Percentiles rank a stretch among this genome's conserved stretches.
Conservation (phyloP, 2,113 vertebrate genomes). For the Anas platyrhynchos region DNA sequence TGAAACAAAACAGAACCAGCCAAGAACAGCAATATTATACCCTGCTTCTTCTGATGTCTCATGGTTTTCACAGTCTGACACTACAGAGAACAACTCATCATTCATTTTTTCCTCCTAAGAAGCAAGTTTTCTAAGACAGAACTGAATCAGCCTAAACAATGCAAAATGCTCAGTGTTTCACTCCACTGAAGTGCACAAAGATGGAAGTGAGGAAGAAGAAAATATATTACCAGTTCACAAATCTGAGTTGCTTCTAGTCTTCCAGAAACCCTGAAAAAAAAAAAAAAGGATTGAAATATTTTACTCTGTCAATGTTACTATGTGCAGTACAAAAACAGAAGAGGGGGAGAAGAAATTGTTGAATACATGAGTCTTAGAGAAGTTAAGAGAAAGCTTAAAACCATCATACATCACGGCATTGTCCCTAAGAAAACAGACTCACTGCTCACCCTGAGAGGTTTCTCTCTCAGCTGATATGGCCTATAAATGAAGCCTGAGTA, state of each 20-base stretch:
- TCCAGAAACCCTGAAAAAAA: slow-evolving; percentile 79
- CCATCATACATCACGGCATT: background rate
- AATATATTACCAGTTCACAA: slow-evolving; percentile 86
- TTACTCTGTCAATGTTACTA: background rate
- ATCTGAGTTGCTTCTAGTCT: slow-evolving; percentile 81
- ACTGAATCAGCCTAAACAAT: background rate
- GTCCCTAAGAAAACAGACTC: background rate
- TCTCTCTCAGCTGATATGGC: background rate
- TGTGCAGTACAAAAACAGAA: background rate
- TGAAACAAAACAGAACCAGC: background rate
- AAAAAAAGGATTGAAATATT: background rate
- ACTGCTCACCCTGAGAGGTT: background rate
- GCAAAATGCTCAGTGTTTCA: background rate
- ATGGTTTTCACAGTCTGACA: background rate
- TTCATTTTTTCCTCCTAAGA: background rate
- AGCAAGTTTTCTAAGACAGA: background rate
- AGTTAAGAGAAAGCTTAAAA: background rate
- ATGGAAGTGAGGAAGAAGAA: background rate
- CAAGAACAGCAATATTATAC: background rate
- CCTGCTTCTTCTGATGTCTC: slow-evolving; percentile 36
- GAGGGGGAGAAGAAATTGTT: background rate
- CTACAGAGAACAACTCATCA: background rate
- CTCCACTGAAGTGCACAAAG: background rate
- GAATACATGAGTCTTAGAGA: background rate
- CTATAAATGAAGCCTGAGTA: rapidly evolving